Base-by-base conservation (phyloP, 2,888 invertebrate genomes). In the Idaea biselata region DNA sequence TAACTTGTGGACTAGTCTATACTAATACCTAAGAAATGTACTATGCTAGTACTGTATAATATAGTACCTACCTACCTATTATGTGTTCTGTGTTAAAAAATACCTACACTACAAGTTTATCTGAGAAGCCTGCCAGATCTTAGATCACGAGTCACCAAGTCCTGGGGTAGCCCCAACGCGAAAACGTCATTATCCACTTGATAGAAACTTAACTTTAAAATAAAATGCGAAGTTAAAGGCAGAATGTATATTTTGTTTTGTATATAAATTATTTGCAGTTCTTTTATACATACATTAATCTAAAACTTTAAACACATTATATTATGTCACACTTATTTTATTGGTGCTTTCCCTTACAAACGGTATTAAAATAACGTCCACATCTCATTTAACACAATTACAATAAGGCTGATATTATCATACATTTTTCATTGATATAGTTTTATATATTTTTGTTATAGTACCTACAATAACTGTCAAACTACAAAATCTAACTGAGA, bases 261-360 rank as follows among this genome's bases (percentile, higher is more conserved):
- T 86, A 84, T 89, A 89, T 89, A 90, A 89, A 89, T 89, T 89
- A 89, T 83, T 89, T 89, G 86, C 86, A 87, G 84, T 88, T 88
- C 87, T 88, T 69, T 85, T 77, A 83, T 88, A 87, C 83, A 87
- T 88, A 87, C 83, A 87, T 88, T 87, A 87, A 66, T 83, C 82
- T 86, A 87, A 79, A 83, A 82, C 84, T 75, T 77, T 82, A 77
- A 76, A 81, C 80, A 83, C 81, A 80, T 77, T 79, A 84, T 89
- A 90, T 89, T 88, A 89, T 89, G 89, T 89, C 90, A 88, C 84
- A 85, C 84, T 88, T 89, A 88, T 85, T 84, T 80, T 80, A 81
- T 82, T 84, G 83, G 86, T 87, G 87, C 79, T 79, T 75, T 70
- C 77, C 79, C 76, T 85, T 84, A 81, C 77, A 82, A 83, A 81